Evolutionary conservation across 2,113 vertebrate genomes (phyloP), one percentile per base, ranked within the genome.

Genomic region (Colinus virginianus): DNA sequence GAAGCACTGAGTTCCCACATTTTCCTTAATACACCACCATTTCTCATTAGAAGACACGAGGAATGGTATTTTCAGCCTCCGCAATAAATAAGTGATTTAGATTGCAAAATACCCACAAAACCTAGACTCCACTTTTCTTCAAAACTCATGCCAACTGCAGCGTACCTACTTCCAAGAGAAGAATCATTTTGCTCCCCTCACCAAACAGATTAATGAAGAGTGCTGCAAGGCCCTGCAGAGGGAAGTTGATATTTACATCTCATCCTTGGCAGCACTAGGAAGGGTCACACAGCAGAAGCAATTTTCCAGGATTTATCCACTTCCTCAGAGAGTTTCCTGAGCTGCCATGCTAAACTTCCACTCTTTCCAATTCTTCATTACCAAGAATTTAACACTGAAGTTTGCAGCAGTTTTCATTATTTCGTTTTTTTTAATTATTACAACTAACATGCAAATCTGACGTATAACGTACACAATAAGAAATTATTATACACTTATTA

Each of bases 281-380:
- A 77, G 76, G 32, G 84, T 78, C 40, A 21, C 23, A 51, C 7
- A 61, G n/a, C 87, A 94, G 67, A 77, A 93, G 78, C 36, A 66
- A 40, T 93, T 90, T 95, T 68, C 89, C 79, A 88, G 25, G 43
- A 83, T 83, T 97, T 95, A 90, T 76, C 84, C n/a, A 67, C 58
- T 93, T 18, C 16, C 55, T 13, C 6, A 9, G 62, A 92, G 88
- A 87, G 7, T 40, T 71, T 69, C 79, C 69, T 75, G 79, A 76
- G 75, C 42, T 19, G 0, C 6, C 66, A 51, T 78, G 80, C 93
- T 81, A 94, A 90, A 90, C 45, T 72, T 89, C 26, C 36, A 49
- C 61, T 64, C 23, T 58, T 88, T 71, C 85, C 76, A 56, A 40
- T 85, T 90, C 26, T 88, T 92, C 23, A 77, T 69, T 68, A 90